Base-by-base conservation (phyloP, 2,888 invertebrate genomes). In the Ormyrus labotus region DNA sequence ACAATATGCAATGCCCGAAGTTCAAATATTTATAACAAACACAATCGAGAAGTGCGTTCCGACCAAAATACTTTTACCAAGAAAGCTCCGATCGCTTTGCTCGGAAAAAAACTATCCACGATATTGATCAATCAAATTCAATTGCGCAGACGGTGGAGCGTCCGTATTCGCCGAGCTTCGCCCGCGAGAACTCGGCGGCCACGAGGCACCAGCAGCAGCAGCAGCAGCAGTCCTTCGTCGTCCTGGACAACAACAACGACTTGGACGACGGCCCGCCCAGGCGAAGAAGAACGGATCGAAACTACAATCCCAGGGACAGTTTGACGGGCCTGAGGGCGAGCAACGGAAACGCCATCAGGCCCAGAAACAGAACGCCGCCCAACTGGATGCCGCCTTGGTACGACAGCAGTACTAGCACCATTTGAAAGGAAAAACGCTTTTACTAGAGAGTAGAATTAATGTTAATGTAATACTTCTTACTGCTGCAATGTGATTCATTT, bases 341-440 rank as follows among this genome's bases (percentile, higher is more conserved):
- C 87, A 58, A 85, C 84, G 82, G 1, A 72, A 74, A 48, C 77
- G 64, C 34, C 50, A 19, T 48, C 8, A 61, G 65, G 19, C 85
- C 85, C 75, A 90, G 86, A 81, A 90, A 86, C 83, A 88, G 83
- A 79, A 86, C 89, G n/a, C 87, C 90, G n/a, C 85, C 89, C 13
- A 91, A 91, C 76, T 92, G 92, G 92, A 92, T 92, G 92, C 91
- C 92, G 67, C 91, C 92, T 3, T 92, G 92, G 92, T 91, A 91
- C 83, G 91, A 91, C 70, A 88, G 85, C 80, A 87, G 83, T 63
- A 87, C 87, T 19, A 88, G 85, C 75, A 85, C 87, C 68, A 86
- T 87, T 63, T 88, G 80, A 81, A 34, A 34, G 8, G 63, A 55
- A 3, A 19, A 6, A 50, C 4, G 19, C 19, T 19, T 19, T 1